Evolutionary conservation across 2,888 invertebrate species (phyloP).

Genomic region (Marronus borbonicus): DNA sequence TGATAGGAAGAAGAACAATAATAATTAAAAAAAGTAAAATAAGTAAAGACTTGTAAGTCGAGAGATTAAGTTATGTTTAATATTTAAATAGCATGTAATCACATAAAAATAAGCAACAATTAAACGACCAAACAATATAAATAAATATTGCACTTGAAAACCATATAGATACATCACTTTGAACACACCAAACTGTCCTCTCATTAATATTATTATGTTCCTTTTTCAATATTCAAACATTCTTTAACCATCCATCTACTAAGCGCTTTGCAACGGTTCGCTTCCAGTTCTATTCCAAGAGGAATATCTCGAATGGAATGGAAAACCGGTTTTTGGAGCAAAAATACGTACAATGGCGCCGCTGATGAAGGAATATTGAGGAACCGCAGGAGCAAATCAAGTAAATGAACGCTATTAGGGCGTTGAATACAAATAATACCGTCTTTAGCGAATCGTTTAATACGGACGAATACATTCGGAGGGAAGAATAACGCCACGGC

Average conservation of each 20-base stretch:
- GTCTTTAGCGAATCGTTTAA: constrained; percentile 36
- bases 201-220: neutral
- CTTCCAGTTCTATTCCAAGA: neutral
- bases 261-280: neutral
- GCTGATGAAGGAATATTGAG: constrained; percentile 28
- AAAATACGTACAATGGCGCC: constrained; percentile 21
- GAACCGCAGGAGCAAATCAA: constrained; percentile 33
- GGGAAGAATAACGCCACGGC: constrained; percentile 17
- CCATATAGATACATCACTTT: no score
- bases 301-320: neutral
- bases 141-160: no score
- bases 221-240: no score
- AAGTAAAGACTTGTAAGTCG: no score
- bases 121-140: neutral
- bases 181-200: no score
- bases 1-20: no score
- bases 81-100: neutral
- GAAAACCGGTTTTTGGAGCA: neutral
- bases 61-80: no score
- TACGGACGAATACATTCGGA: constrained; percentile 28
- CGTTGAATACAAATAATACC: constrained; percentile 34
- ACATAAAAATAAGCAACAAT: neutral
- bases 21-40: no score
- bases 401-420: constrained; percentile 36
- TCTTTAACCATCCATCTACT: no score